Base-by-base conservation (phyloP, 2,888 invertebrate genomes). In the Limnephilus auricula region DNA sequence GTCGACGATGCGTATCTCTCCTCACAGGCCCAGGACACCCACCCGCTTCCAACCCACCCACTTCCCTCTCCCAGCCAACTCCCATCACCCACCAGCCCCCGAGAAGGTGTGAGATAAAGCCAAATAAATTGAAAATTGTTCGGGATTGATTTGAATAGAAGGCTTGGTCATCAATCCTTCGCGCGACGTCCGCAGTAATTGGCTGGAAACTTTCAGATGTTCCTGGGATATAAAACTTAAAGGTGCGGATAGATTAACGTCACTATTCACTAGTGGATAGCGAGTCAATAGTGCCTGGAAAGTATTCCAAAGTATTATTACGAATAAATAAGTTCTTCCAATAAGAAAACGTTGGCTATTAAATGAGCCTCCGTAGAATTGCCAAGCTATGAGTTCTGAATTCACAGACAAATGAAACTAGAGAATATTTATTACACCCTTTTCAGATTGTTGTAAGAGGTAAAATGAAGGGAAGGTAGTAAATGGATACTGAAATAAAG, bases 91-190 rank as follows among this genome's bases (percentile, higher is more conserved):
- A 45, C 3, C 45, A 45, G 45, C 15, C 9, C 50, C 50, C n/a
- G 31, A 86, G 37, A 25, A 50, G 45, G 65, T 30, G 45, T 82
- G 50, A 92, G 90, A 92, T 90, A 90, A 91, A 92, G 92, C 65
- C 95, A 96, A 96, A 96, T 96, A 96, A 96, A 96, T 96, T 96
- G 96, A 96, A 96, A 96, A 96, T 92, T 95, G 95, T 95, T 95
- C 95, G 94, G 94, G 96, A 96, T 96, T 96, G 96, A 96, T 96
- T 96, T 95, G 95, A 96, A 96, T 96, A 95, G 90, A 91, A 90
- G 92, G 88, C 37, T 89, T 45, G 91, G 90, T 87, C 92, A 91
- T 91, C 91, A 92, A 92, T 91, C 91, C 79, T 90, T 83, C 80
- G 86, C 45, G 78, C 82, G 92, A 89, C 90, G 90, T 82, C 89